Evolutionary conservation across 2,113 vertebrate genomes (phyloP), one percentile per base, ranked within the genome.

Genomic region (Thalassarche chlororhynchos): DNA sequence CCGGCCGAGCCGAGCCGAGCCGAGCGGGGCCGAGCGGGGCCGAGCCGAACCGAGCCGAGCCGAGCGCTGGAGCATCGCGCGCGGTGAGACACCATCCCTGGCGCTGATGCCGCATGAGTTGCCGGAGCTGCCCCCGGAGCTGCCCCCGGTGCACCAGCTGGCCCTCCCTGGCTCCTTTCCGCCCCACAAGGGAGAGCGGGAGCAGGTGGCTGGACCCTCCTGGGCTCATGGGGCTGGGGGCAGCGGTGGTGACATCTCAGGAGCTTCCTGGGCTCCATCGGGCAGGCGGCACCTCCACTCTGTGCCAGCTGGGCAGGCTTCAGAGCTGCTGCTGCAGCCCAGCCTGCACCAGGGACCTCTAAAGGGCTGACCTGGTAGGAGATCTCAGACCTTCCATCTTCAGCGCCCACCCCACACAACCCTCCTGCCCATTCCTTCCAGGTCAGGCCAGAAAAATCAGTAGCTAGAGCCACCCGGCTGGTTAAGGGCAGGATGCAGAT

Each of bases 51-150:
- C 34, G 86, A 9, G 44, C 51, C 25, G 51, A 14, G 26, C 10
- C 28, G 52, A 31, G 47, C 47, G 18, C 17, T 23, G 58, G 36
- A 16, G 55, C 81, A 47, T 2, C 84, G 75, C 75, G 3, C 81
- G 9, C 1, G 26, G 2, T 3, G 52, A 38, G 20, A 49, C 66
- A 5, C 46, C 46, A 3, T 0, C 66, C 34, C 64, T 4, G 14
- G 23, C 5, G n/a, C 44, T 7, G 44, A 5, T 18, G 65, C 36
- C 74, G 2, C 44, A 12, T 8, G 46, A 24, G 80, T 2, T 32
- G 79, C 19, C 26, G 7, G 55, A 61, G 69, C 60, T 36, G 40
- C 14, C 14, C 14, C 15, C 25, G 26, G 32, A 4, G 54, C 60
- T 36, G 46, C 14, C 16, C 12, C 16, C 25, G 26, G 29, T 3